Evolutionary conservation across 2,113 vertebrate species (phyloP).

Genomic region (Lagopus muta): DNA sequence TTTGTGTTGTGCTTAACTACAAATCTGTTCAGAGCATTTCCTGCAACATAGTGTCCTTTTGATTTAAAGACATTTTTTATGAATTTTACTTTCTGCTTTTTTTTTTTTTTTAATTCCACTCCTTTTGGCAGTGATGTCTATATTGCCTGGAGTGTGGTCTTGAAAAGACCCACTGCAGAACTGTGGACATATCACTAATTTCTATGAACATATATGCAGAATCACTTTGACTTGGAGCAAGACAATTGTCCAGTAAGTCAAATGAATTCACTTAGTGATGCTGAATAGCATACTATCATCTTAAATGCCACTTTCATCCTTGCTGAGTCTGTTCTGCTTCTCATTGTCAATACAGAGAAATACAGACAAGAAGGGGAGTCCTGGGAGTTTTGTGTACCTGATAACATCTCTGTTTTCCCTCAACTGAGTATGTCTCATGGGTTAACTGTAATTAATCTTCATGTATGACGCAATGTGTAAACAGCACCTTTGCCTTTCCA

Average conservation of each 20-base stretch:
- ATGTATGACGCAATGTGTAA: neutral
- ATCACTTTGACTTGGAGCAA: neutral
- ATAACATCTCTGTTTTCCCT: neutral
- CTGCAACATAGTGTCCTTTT: neutral
- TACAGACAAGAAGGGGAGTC: neutral
- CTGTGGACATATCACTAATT: neutral
- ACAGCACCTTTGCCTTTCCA: neutral
- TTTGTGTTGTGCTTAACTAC: neutral
- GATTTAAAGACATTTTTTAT: neutral
- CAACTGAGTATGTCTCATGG: neutral
- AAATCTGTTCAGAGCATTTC: neutral
- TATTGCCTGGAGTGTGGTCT: neutral
- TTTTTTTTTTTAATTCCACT: neutral
- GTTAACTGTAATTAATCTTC: neutral
- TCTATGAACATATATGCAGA: neutral
- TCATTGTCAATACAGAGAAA: neutral
- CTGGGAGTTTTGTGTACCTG: neutral
- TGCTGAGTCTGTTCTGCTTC: neutral
- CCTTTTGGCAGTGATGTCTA: neutral
- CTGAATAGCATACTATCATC: neutral
- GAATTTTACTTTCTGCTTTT: neutral
- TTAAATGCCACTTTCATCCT: neutral
- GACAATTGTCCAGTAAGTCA: neutral
- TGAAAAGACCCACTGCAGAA: neutral
- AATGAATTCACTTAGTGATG: neutral